phyloP scores from a whole-genome alignment of 2,797 vertebrate species.

The Rallus crepitans region DNA sequence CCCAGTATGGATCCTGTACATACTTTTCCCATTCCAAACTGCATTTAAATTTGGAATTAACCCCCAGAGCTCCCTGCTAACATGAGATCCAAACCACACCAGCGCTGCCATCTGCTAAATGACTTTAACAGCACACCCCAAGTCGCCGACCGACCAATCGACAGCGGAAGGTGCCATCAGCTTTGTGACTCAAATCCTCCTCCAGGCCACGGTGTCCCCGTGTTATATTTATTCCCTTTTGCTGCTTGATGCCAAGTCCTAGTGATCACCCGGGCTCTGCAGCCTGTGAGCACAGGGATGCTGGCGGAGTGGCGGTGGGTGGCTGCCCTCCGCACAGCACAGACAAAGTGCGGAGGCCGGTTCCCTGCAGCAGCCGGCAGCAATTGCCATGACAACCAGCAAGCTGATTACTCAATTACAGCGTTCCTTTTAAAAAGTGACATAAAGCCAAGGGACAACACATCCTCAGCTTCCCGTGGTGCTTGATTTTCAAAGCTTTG shows the following conservation, averaged over 20 bases:
- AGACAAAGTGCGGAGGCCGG: not conserved
- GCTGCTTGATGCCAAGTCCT: not conserved
- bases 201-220: not conserved
- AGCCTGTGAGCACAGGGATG: not conserved
- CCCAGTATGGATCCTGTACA: not conserved
- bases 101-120: not conserved
- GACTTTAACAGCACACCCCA: not conserved
- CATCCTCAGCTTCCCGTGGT: not conserved
- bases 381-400: constrained; percentile 64
- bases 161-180: accelerated
- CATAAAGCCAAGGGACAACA: constrained; percentile 34
- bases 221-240: not conserved
- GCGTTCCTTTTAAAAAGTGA: constrained; percentile 44
- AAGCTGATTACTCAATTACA: constrained; percentile 67
- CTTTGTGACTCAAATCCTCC: not conserved
- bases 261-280: not conserved
- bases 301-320: not conserved
- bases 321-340: not conserved
- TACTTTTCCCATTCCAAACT: not conserved
- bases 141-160: accelerated
- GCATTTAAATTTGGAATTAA: constrained; percentile 5
- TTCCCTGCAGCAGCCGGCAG: constrained; percentile 48
- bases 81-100: accelerated
- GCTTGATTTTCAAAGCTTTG: constrained; percentile 5
- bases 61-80: not conserved